Evolutionary conservation across 1,140 invertebrate genomes (phyloP), one percentile per base, ranked within the genome.

Genomic region (Drusus annulatus): DNA sequence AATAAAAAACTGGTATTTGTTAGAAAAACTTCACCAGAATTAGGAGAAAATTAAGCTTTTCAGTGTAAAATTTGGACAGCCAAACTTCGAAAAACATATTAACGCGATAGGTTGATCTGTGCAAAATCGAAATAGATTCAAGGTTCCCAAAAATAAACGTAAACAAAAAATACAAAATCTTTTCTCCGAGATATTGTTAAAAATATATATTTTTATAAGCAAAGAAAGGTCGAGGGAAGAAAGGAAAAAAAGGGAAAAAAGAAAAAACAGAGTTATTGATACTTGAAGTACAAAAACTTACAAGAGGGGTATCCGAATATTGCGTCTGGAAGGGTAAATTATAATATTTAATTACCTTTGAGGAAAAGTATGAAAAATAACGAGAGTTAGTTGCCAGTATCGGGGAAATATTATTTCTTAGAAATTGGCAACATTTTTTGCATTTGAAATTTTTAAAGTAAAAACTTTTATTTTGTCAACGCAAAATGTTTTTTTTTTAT

Each of bases 311-410:
- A 5, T 60, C n/a, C n/a, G n/a, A n/a, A 60, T 3, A 60, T 60
- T 60, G 23, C 56, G 8, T 60, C 23, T 17, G 56, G 0, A 60
- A 8, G 56, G 56, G 56, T 45, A 60, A 60, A 60, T 60, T 60
- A 60, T 23, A 60, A 21, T 60, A 60, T 60, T 60, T 60, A 60
- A 60, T 60, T 60, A 60, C 56, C 56, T 60, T 60, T 60, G 19
- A 60, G 56, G 10, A 60, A 60, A 60, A 60, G 56, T 60, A 60
- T 60, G 56, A 60, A 60, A 60, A 60, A 60, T 23, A 60, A 23
- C 19, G 6, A 19, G 56, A 60, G 15, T 23, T 23, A 23, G 56
- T 60, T 60, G 7, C 16, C 56, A n/a, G 56, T 19, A 60, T 60
- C 16, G 56, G 17, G 2, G 56, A 60, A 60, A 60, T 21, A 23